Percentiles rank a stretch among this genome's conserved stretches.
These are phyloP conservation scores for Rhagium mordax DNA, from an alignment of 2,888 invertebrate genomes.

Conservation along the genomic window DNA sequence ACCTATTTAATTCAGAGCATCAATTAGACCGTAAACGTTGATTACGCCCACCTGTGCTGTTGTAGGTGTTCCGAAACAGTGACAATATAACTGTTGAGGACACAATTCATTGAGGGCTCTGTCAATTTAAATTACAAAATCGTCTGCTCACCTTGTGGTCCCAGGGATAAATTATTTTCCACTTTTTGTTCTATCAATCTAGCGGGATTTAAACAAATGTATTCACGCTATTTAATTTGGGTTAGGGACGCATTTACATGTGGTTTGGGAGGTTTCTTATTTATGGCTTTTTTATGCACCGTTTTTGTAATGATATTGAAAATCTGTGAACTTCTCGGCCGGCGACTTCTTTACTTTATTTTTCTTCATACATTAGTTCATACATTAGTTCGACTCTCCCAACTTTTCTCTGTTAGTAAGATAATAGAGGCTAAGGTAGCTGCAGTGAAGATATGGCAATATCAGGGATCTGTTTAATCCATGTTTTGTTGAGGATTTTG, in stretches of 20 bases:
- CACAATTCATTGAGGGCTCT: neutral
- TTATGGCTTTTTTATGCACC: neutral
- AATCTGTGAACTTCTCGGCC: no score
- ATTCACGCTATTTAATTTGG: neutral
- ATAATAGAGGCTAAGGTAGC: no score
- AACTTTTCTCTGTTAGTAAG: no score
- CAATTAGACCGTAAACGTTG: constrained; percentile 32
- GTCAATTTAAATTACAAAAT: constrained; percentile 17
- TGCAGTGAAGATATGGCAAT: no score
- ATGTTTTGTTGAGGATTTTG: no score
- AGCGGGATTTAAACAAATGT: neutral
- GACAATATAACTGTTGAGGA: constrained; percentile 1
- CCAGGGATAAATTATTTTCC: constrained; percentile 4
- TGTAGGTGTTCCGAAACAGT: constrained; percentile 19
- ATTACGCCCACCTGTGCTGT: constrained; percentile 25
- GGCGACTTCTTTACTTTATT: no score
- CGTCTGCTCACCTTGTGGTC: constrained; percentile 4
- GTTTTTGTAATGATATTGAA: neutral
- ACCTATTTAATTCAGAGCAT: constrained; percentile 26
- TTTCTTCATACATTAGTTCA: no score
- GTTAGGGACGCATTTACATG: neutral
- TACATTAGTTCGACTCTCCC: no score
- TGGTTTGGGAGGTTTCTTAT: neutral
- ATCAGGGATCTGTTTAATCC: no score
- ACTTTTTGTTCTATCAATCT: neutral